A percentile compares a stretch with the other conserved stretches of the same genome.
Conservation (phyloP, 2,888 invertebrate species). For the Xiphydria camelus region DNA sequence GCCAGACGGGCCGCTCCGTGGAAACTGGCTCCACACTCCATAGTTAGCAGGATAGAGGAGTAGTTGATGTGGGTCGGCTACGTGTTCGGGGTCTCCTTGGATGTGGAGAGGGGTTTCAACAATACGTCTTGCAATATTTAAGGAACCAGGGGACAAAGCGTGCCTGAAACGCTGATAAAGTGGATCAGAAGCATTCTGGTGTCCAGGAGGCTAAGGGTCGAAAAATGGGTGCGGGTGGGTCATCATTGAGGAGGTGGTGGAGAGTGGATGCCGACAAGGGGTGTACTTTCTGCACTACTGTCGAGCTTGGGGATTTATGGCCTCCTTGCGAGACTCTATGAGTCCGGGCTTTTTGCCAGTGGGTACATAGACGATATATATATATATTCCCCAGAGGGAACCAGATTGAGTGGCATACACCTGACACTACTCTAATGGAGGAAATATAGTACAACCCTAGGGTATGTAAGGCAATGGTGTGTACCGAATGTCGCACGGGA, state of each 20-base stretch:
- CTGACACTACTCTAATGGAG: neutral
- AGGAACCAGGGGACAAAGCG: neutral
- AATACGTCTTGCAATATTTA: conserved; percentile 14
- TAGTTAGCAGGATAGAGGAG: conserved; percentile 18
- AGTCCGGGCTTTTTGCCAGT: neutral
- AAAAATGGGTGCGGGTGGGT: too few species aligned
- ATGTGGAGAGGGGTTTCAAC: conserved; percentile 23
- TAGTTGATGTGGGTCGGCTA: neutral
- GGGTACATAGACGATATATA: neutral
- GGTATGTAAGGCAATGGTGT: neutral
- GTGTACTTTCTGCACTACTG: neutral
- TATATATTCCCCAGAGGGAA: neutral
- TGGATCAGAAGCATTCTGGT: conserved; percentile 12
- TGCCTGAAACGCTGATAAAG: neutral
- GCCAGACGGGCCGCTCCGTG: conserved; percentile 21
- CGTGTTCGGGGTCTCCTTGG: conserved; percentile 18
- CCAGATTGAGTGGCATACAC: neutral
- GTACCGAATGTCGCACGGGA: too few species aligned
- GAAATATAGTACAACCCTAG: neutral
- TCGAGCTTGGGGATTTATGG: neutral
- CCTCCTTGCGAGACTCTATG: neutral
- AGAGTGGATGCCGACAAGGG: neutral
- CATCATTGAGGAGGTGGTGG: neutral
- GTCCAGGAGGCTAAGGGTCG: too few species aligned
- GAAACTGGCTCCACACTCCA: conserved; percentile 16